Base-by-base conservation (phyloP, 2,888 invertebrate genomes). In the Dermolepida albohirtum region DNA sequence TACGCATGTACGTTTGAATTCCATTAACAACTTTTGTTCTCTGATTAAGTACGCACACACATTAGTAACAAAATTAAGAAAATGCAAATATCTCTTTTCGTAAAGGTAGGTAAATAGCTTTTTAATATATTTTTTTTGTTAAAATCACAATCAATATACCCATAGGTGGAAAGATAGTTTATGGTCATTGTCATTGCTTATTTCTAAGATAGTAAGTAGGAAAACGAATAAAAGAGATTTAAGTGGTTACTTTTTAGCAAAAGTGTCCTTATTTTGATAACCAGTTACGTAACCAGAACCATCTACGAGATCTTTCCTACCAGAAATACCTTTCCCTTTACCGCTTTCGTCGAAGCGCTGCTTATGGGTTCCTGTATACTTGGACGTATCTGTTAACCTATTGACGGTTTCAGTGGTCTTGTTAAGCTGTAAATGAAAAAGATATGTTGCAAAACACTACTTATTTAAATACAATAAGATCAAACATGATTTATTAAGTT, bases 351-450 rank as follows among this genome's bases (percentile, higher is more conserved):
- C 95, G 79, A 95, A 95, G 22, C 95, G 89, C 76, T 94, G 92
- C 80, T 90, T 93, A 81, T 94, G 94, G 5, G 94, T 92, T 57
- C 95, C 95, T 0, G 95, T 95, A 82, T 94, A 95, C 79, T 93
- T 94, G 76, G 89, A 90, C n/a, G 92, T 88, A 80, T 95, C 95
- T 0, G 95, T 95, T 74, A 95, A 82, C 70, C 95, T 87, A 74
- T 92, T 92, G 2, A 92, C 91, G 0, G 88, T 82, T 7, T 86
- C 82, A 74, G 80, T 77, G 7, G 78, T 74, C 73, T 81, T 81
- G 5, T 75, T 77, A 11, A 74, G 72, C 82, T 83, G 55, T 64
- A 80, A 80, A 74, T 51, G 63, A 68, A 72, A 67, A 73, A 11
- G 6, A 65, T 29, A 43, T 17, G 14, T n/a, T n/a, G n/a, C n/a